Evolutionary conservation across 2,888 invertebrate species (phyloP).

Genomic region (Harmothoe impar): DNA sequence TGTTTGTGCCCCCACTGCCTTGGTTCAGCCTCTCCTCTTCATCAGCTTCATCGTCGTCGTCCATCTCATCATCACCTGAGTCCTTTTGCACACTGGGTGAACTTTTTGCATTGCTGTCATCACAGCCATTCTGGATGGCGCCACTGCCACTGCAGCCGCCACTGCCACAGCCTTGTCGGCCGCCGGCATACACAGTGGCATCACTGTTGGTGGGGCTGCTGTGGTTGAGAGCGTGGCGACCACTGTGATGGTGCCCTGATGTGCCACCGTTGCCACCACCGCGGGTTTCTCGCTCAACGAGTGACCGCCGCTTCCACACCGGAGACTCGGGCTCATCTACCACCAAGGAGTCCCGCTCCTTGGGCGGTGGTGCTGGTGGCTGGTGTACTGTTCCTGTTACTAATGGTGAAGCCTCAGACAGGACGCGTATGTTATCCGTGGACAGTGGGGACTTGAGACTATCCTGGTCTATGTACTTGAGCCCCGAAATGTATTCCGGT

Average conservation of each 20-base stretch:
- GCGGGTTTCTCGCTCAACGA: slow-evolving; percentile 55
- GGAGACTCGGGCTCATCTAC: slow-evolving; percentile 71
- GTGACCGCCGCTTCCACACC: slow-evolving; percentile 73
- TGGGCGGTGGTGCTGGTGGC: neutral
- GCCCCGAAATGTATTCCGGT: slow-evolving; percentile 75
- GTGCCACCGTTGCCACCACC: neutral
- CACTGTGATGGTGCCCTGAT: neutral
- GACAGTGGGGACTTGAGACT: slow-evolving; percentile 78
- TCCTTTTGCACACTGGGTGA: slow-evolving; percentile 46
- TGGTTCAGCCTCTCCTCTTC: neutral
- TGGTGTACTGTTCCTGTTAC: neutral
- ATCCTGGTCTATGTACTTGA: slow-evolving; percentile 81
- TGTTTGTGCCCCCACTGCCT: neutral
- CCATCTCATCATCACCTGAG: neutral
- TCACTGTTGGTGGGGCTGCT: slow-evolving; percentile 69
- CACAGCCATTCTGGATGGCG: slow-evolving; percentile 68
- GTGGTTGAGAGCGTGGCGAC: neutral
- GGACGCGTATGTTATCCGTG: slow-evolving; percentile 75
- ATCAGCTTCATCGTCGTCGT: neutral
- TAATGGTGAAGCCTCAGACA: slow-evolving; percentile 69
- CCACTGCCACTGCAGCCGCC: neutral
- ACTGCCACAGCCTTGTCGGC: slow-evolving; percentile 62
- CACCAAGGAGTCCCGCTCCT: slow-evolving; percentile 46
- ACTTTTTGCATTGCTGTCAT: slow-evolving; percentile 31
- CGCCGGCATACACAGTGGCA: slow-evolving; percentile 40